Evolutionary conservation across 2,113 vertebrate genomes (phyloP).

Genomic region (Pristiophorus japonicus): DNA sequence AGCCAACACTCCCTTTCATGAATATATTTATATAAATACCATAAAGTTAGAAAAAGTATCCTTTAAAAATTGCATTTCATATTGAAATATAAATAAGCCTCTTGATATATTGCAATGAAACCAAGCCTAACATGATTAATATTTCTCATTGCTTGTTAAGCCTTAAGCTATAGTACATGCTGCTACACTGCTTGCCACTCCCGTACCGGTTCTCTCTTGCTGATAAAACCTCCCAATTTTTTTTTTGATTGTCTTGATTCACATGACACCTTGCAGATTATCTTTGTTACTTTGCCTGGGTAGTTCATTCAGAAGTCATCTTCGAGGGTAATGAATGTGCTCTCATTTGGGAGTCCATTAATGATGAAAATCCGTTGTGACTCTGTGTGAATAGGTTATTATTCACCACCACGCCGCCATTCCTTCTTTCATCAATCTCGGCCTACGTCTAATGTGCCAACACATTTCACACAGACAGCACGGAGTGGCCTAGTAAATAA

Average conservation of each 20-base stretch:
- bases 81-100: constrained; percentile 1
- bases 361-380: neutral
- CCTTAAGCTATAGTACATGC: neutral
- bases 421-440: neutral
- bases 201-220: too few species aligned
- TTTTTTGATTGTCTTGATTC: neutral
- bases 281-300: neutral
- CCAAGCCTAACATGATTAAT: constrained; percentile 1
- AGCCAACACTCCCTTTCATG: neutral
- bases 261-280: neutral
- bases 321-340: neutral
- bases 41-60: neutral
- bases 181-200: neutral
- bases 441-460: neutral
- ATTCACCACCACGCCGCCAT: neutral
- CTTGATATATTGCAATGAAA: neutral
- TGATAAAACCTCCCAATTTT: neutral
- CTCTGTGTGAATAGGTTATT: neutral
- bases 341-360: neutral
- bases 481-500: neutral
- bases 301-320: neutral
- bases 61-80: neutral
- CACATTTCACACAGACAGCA: neutral
- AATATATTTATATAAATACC: neutral
- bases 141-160: neutral